Conservation (phyloP, 2,797 vertebrate genomes). For the Chelmon rostratus region DNA sequence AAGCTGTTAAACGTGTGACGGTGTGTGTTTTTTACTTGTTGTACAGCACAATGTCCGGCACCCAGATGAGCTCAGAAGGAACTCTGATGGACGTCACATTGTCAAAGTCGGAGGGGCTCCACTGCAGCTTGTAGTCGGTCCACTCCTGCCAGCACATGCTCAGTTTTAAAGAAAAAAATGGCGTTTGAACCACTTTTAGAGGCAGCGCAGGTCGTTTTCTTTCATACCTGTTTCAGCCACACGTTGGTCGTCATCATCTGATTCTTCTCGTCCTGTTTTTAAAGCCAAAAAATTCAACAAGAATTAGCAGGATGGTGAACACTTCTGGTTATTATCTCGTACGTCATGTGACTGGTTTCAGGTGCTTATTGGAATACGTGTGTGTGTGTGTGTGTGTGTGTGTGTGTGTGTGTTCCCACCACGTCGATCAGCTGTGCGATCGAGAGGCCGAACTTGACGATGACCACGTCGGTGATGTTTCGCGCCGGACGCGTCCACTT, state of each 20-base stretch:
- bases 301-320: too few species aligned
- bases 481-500: slow-evolving; percentile 91
- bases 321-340: too few species aligned
- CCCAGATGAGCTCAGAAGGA: slow-evolving; percentile 93
- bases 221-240: slow-evolving; percentile 93
- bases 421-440: slow-evolving; percentile 94
- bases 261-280: slow-evolving; percentile 88
- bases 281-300: background rate
- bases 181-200: background rate
- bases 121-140: slow-evolving; percentile 91
- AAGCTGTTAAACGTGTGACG: background rate
- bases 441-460: slow-evolving; percentile 91
- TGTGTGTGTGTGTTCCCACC: slow-evolving; percentile 75
- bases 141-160: slow-evolving; percentile 85
- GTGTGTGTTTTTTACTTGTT: slow-evolving; percentile 81
- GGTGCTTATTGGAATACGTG: too few species aligned
- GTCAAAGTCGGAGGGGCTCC: slow-evolving; percentile 88
- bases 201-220: background rate
- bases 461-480: slow-evolving; percentile 90
- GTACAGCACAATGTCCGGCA: slow-evolving; percentile 92
- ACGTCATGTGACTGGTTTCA: too few species aligned
- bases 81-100: slow-evolving; percentile 91
- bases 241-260: slow-evolving; percentile 95
- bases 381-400: background rate
- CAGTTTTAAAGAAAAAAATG: background rate